Evolutionary conservation across 2,797 vertebrate genomes (phyloP).

Genomic region (Valencia hispanica): DNA sequence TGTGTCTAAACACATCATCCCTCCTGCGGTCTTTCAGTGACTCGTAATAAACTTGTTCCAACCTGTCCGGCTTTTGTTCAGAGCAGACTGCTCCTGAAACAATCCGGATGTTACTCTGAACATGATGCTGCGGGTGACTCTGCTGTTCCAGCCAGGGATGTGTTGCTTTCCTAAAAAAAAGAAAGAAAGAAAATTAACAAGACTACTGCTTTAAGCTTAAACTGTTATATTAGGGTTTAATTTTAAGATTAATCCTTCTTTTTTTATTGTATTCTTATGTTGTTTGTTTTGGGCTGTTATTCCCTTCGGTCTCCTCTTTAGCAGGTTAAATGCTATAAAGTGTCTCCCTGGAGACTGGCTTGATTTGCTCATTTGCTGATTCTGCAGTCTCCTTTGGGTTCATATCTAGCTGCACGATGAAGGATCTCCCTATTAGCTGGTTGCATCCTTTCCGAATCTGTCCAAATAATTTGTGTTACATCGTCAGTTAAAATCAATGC

Average conservation of each 20-base stretch:
- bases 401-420: neutral
- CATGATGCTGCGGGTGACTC: constrained; percentile 13
- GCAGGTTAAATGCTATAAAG: neutral
- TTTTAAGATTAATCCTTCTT: too few relatives aligned
- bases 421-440: neutral
- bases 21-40: neutral
- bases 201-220: constrained; percentile 1
- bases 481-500: neutral
- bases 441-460: neutral
- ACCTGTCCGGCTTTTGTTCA: constrained; percentile 33
- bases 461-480: neutral
- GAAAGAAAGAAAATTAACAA: too few relatives aligned
- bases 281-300: neutral
- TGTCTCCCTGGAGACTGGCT: neutral
- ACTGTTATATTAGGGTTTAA: neutral
- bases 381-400: neutral
- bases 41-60: constrained; percentile 9
- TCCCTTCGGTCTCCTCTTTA: neutral
- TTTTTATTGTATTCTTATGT: neutral
- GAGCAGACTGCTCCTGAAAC: neutral
- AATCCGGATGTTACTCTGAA: neutral
- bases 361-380: neutral
- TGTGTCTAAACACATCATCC: constrained; percentile 13
- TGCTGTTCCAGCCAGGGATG: constrained; percentile 12
- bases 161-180: constrained; percentile 29